Conservation (phyloP, 2,113 vertebrate species). For the Megaptera novaeangliae region DNA sequence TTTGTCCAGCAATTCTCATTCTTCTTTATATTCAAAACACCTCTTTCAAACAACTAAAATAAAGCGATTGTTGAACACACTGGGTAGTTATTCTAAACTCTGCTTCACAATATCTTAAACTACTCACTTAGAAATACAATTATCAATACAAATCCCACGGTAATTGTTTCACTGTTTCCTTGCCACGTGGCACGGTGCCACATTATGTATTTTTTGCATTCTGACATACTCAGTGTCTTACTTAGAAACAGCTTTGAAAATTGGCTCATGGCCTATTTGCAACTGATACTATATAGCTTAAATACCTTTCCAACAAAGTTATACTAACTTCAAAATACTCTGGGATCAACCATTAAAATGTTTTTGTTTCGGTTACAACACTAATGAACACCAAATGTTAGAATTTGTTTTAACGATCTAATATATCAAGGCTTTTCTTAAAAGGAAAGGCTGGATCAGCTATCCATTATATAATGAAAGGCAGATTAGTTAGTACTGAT, state of each 20-base stretch:
- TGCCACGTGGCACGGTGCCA: conserved; percentile 26
- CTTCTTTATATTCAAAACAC: not conserved
- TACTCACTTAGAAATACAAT: conserved; percentile 47
- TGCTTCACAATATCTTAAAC: not conserved
- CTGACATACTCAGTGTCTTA: conserved; percentile 70
- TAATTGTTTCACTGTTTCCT: conserved; percentile 57
- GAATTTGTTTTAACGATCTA: conserved; percentile 77
- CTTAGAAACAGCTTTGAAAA: conserved; percentile 76
- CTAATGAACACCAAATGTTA: conserved; percentile 85
- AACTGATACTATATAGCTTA: conserved; percentile 79
- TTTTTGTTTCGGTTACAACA: conserved; percentile 82
- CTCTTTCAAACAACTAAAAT: conserved; percentile 22
- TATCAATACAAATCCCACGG: conserved; percentile 13
- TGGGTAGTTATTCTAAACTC: not conserved
- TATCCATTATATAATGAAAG: conserved; percentile 68
- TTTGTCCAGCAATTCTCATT: not conserved
- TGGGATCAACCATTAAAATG: conserved; percentile 81
- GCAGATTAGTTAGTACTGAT: conserved; percentile 59
- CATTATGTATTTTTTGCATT: conserved; percentile 44
- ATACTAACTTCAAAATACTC: conserved; percentile 84
- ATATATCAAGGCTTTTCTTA: conserved; percentile 75
- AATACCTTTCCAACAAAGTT: conserved; percentile 81
- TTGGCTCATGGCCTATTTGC: conserved; percentile 77
- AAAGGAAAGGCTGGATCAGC: conserved; percentile 73
- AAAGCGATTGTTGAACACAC: not conserved